A percentile compares a stretch with the other conserved stretches of the same genome.
These are phyloP conservation scores for Notodromas monacha DNA, from an alignment of 2,888 invertebrate genomes.

Conservation along the genomic window DNA sequence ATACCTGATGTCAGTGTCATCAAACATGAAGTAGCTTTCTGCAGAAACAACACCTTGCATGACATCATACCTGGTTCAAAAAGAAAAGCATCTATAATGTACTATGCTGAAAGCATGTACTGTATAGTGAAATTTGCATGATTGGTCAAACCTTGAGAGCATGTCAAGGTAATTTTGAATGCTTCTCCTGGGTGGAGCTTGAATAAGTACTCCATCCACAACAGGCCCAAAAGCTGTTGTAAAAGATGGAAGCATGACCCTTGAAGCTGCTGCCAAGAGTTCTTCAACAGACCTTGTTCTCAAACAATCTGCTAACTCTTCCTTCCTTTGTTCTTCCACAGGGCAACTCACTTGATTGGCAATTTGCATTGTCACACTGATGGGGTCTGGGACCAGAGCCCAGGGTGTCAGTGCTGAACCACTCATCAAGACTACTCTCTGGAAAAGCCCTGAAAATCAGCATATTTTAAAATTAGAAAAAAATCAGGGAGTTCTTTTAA, in stretches of 20 bases:
- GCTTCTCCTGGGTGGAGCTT: conserved; percentile 19
- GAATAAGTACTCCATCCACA: conserved; percentile 71
- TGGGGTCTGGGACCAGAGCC: conserved; percentile 37
- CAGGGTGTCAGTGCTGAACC: conserved; percentile 62
- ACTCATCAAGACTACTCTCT: conserved; percentile 47
- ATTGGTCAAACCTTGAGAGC: no score
- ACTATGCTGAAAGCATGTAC: no score
- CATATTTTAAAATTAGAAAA: conserved; percentile 13
- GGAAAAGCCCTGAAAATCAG: conserved; percentile 43
- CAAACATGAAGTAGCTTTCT: conserved; percentile 68
- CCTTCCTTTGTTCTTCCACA: conserved; percentile 8
- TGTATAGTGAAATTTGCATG: no score
- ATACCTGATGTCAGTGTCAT: conserved; percentile 39
- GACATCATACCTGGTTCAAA: conserved; percentile 34
- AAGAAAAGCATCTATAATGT: no score
- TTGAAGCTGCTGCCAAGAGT: conserved; percentile 9
- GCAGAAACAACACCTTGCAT: conserved; percentile 66
- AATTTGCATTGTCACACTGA: conserved; percentile 19
- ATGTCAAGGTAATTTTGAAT: conserved; percentile 9
- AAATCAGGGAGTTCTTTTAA: conserved; percentile 9
- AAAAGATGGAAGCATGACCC: conserved; percentile 12
- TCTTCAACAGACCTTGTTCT: conserved; percentile 10
- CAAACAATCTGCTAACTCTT: conserved; percentile 11
- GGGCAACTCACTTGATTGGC: conserved; percentile 36
- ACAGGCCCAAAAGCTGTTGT: conserved; percentile 44